Conservation (phyloP, 2,113 vertebrate genomes). For the Corythornis cristatus region DNA sequence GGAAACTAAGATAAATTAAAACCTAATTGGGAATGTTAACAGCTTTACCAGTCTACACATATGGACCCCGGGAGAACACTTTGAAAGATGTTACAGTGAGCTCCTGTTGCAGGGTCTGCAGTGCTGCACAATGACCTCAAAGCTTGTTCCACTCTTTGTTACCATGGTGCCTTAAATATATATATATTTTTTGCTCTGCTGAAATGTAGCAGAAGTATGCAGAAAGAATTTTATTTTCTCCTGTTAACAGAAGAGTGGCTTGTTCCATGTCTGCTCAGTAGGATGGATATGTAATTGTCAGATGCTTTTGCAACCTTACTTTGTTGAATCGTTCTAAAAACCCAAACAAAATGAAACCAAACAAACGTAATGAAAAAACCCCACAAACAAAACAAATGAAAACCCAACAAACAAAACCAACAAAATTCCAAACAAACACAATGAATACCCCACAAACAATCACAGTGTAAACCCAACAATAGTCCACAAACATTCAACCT, state of each 20-base stretch:
- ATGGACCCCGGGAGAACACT: constrained; percentile 81
- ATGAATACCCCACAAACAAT: background rate
- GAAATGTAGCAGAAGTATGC: background rate
- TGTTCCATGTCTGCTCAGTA: background rate
- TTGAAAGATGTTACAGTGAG: constrained; percentile 80
- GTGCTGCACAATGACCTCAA: constrained; percentile 69
- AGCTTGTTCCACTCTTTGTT: background rate
- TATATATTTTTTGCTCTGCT: rapidly evolving
- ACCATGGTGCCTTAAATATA: background rate
- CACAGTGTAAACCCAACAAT: background rate
- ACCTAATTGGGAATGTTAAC: constrained; percentile 85
- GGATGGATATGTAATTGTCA: background rate
- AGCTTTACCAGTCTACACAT: constrained; percentile 81
- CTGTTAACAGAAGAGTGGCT: background rate
- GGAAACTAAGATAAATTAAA: constrained; percentile 87
- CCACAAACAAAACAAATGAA: background rate
- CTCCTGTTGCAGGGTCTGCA: constrained; percentile 82
- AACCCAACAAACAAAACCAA: background rate
- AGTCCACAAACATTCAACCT: background rate
- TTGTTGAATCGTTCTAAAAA: rapidly evolving
- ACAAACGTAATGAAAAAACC: background rate
- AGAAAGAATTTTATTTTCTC: background rate
- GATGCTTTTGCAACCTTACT: background rate
- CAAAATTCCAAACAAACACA: background rate
- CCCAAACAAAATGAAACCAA: background rate